Evolutionary conservation across 1,140 invertebrate species (phyloP).

Genomic region (Trichoplusia ni): DNA sequence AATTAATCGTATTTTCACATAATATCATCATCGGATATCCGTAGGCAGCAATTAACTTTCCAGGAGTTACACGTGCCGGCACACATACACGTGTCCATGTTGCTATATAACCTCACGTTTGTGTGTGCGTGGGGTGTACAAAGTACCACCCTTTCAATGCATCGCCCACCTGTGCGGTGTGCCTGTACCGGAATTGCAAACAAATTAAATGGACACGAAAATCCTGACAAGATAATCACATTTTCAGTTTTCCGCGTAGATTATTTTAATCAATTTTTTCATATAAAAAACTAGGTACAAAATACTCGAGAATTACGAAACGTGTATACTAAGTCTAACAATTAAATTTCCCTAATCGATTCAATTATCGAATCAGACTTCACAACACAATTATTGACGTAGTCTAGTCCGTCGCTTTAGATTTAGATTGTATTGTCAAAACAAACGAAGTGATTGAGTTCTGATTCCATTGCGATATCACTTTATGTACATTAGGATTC

Average conservation of each 20-base stretch:
- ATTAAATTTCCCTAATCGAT: no score
- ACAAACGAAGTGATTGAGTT: slow-evolving; percentile 10
- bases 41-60: slow-evolving; percentile 5
- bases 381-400: no score
- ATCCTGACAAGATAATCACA: no score
- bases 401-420: no score
- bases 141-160: slow-evolving; percentile 17
- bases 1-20: slow-evolving; percentile 12
- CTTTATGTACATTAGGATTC: slow-evolving; percentile 25
- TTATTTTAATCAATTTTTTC: no score
- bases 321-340: no score
- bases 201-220: neutral
- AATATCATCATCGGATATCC: slow-evolving; percentile 15
- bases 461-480: slow-evolving; percentile 17
- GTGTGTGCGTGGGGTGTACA: neutral
- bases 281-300: no score
- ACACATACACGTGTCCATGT: neutral
- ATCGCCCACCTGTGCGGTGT: neutral
- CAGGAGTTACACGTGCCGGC: slow-evolving; percentile 28
- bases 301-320: no score
- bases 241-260: no score
- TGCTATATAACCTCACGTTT: neutral
- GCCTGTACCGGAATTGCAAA: neutral
- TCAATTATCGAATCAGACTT: no score
- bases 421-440: slow-evolving; percentile 5